A percentile compares a stretch with the other conserved stretches of the same genome.
Evolutionary conservation across 2,797 vertebrate genomes (phyloP).

Genomic region (Thamnophis elegans): DNA sequence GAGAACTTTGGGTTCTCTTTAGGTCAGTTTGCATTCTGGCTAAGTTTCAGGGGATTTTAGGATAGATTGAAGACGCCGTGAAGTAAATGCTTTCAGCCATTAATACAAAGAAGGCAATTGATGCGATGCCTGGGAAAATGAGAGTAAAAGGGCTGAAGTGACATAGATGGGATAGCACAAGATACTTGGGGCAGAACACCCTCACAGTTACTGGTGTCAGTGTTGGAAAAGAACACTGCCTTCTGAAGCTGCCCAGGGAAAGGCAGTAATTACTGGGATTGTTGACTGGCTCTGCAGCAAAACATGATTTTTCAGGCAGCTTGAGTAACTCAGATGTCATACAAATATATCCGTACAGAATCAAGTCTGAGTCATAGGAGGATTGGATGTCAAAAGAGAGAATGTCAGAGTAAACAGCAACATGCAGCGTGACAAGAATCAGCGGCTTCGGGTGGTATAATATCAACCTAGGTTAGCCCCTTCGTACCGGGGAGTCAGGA

Average conservation of each 20-base stretch:
- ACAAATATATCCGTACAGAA: rapidly evolving
- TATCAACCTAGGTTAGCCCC: background rate
- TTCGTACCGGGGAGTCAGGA: background rate
- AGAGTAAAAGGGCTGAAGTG: background rate
- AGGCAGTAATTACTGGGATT: background rate
- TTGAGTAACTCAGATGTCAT: background rate
- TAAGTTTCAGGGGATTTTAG: background rate
- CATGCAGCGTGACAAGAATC: background rate
- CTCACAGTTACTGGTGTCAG: rapidly evolving
- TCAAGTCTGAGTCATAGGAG: rapidly evolving
- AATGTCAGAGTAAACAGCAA: background rate
- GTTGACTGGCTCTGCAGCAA: background rate
- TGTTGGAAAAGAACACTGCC: rapidly evolving
- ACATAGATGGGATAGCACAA: background rate
- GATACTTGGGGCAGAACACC: background rate
- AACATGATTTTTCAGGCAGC: background rate
- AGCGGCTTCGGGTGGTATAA: background rate
- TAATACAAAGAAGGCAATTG: background rate
- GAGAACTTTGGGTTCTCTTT: background rate
- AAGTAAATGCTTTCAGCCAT: background rate
- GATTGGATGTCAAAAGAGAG: rapidly evolving
- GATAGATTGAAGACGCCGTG: background rate
- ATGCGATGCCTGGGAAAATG: background rate
- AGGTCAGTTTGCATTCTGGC: background rate
- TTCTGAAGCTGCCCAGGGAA: background rate